These are phyloP conservation scores for Dendrocopos noguchii DNA, from an alignment of 2,113 vertebrate species.

Conservation along the genomic window DNA sequence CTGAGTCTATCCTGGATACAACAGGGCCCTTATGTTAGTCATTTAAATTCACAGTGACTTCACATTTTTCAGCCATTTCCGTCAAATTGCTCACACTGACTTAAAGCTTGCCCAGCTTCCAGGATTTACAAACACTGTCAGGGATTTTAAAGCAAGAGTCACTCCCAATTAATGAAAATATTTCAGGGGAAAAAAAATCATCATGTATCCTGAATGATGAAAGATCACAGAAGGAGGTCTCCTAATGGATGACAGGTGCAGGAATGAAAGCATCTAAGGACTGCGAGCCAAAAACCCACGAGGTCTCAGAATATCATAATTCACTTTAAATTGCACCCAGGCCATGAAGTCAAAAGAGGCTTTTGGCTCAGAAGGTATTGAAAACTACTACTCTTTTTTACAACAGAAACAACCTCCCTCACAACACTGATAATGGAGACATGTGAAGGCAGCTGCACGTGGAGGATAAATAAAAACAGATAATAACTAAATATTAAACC, in stretches of 20 bases:
- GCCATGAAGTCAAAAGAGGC: constrained; percentile 59
- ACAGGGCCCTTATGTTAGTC: neutral
- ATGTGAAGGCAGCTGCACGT: neutral
- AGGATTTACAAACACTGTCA: constrained; percentile 51
- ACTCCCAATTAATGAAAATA: constrained; percentile 83
- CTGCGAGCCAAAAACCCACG: constrained; percentile 78
- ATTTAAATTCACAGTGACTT: neutral
- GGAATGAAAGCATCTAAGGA: constrained; percentile 76
- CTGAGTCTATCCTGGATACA: neutral
- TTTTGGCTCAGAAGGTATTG: constrained; percentile 6
- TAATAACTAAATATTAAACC: neutral
- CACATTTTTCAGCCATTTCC: constrained; percentile 57
- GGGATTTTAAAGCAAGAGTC: constrained; percentile 76
- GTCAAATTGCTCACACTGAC: constrained; percentile 37
- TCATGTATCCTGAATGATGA: constrained; percentile 90
- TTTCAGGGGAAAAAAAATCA: constrained; percentile 77
- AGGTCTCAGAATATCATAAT: constrained; percentile 38
- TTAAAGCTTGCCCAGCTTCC: constrained; percentile 23
- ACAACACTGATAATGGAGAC: neutral
- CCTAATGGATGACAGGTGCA: constrained; percentile 89
- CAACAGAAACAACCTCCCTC: neutral
- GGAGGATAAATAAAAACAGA: neutral
- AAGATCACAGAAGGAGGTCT: constrained; percentile 86
- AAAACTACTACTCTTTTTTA: neutral
- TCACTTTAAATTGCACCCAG: constrained; percentile 58